Conservation (phyloP, 64 coral and sea anemone species). For the Montipora sp. region DNA sequence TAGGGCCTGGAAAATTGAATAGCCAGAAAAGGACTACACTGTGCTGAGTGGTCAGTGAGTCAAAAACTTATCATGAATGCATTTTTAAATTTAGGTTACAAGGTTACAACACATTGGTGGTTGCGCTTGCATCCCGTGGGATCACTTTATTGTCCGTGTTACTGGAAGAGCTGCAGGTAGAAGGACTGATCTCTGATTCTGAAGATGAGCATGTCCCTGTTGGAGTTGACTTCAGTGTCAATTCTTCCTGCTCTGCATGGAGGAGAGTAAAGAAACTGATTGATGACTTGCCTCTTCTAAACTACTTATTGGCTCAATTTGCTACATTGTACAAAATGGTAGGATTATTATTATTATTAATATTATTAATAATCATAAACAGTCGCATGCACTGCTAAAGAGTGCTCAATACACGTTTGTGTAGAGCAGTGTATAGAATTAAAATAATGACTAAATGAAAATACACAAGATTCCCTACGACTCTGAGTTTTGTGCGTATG, state of each 20-base stretch:
- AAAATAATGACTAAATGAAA: too few species aligned
- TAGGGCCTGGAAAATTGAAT: too few species aligned
- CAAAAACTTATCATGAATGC: background rate
- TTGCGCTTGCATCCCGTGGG: slow-evolving; percentile 69
- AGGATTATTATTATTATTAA: background rate
- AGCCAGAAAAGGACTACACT: too few species aligned
- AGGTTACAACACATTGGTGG: slow-evolving; percentile 71
- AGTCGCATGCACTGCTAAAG: too few species aligned
- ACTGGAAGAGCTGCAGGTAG: slow-evolving; percentile 87
- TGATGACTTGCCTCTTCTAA: slow-evolving; percentile 74
- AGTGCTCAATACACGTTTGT: too few species aligned
- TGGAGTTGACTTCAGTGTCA: slow-evolving; percentile 66
- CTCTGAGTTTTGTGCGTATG: too few species aligned
- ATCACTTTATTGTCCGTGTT: slow-evolving; percentile 67
- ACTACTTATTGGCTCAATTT: slow-evolving; percentile 78
- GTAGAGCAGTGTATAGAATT: too few species aligned
- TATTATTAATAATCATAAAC: too few species aligned
- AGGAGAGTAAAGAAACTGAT: slow-evolving; percentile 72
- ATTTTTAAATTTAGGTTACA: slow-evolving; percentile 43
- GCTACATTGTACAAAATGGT: slow-evolving; percentile 83
- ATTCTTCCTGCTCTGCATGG: slow-evolving; percentile 75
- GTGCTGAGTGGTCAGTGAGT: too few species aligned
- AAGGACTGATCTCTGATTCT: slow-evolving; percentile 55
- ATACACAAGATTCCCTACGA: too few species aligned
- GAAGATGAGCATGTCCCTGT: slow-evolving; percentile 42